Conservation (phyloP, 1,140 invertebrate species). For the Hypsibius dujardini region DNA sequence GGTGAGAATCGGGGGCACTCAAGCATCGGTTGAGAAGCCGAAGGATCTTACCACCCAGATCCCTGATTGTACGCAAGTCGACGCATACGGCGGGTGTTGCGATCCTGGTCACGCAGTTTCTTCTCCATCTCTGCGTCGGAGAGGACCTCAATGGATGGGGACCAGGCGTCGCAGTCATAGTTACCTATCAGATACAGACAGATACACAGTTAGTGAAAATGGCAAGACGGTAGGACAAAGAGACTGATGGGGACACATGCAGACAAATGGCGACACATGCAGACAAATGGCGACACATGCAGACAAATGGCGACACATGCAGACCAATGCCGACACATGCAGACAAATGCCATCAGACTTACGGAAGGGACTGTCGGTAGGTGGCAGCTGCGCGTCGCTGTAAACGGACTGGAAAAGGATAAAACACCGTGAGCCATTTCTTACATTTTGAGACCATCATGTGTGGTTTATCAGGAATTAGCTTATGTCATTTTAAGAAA, state of each 20-base stretch:
- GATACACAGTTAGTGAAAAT: no score
- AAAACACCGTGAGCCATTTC: conserved; percentile 25
- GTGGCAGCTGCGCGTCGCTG: background rate
- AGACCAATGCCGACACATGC: background rate
- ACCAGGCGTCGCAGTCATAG: conserved; percentile 91
- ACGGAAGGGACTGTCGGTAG: conserved; percentile 7
- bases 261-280: no score
- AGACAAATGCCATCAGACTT: conserved; percentile 17
- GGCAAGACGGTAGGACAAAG: no score
- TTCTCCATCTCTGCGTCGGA: conserved; percentile 99
- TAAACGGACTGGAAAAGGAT: background rate
- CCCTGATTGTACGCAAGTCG: conserved; percentile 7
- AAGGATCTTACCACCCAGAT: background rate
- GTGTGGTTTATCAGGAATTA: no score
- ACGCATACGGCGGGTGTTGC: conserved; percentile 51
- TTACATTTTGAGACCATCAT: no score
- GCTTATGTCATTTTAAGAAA: no score
- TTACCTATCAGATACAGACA: conserved; percentile 82
- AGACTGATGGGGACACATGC: no score
- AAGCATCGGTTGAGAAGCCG: background rate
- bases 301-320: no score
- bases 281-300: no score
- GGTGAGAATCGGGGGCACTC: background rate
- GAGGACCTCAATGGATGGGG: conserved; percentile 90
- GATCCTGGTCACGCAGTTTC: conserved; percentile 95